A percentile compares a stretch with the other conserved stretches of the same genome.
Evolutionary conservation across 2,797 vertebrate species (phyloP).

Genomic region (Morus bassanus): DNA sequence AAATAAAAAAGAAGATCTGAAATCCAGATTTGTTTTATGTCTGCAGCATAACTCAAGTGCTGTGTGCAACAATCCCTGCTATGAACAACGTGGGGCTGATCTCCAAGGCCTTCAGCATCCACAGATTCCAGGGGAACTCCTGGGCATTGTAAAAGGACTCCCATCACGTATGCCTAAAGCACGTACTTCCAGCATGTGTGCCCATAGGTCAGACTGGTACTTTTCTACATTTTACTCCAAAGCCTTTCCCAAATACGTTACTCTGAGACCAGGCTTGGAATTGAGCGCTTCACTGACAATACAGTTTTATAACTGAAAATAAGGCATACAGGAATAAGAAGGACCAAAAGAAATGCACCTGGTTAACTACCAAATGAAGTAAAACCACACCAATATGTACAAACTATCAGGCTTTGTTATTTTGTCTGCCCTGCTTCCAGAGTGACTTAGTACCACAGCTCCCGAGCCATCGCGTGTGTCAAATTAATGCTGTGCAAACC

Average conservation of each 20-base stretch:
- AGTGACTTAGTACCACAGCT: neutral
- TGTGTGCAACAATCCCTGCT: neutral
- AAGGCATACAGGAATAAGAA: neutral
- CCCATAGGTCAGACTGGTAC: neutral
- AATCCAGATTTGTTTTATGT: neutral
- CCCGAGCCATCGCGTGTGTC: neutral
- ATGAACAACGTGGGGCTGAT: neutral
- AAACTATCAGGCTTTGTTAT: neutral
- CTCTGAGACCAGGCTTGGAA: neutral
- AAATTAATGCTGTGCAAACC: neutral
- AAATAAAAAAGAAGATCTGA: neutral
- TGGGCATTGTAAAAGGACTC: neutral
- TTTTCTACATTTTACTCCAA: neutral
- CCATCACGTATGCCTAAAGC: neutral
- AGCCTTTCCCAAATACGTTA: neutral
- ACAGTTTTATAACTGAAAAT: neutral
- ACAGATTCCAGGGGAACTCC: neutral
- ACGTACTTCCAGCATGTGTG: neutral
- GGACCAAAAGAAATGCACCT: neutral
- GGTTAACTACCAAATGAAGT: neutral
- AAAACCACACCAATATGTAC: neutral
- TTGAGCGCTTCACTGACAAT: neutral
- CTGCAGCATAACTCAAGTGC: neutral
- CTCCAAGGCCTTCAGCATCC: neutral
- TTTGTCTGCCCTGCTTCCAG: neutral